A percentile compares a stretch with the other conserved stretches of the same genome.
These are phyloP conservation scores for Ophion obscuratus DNA, from an alignment of 2,888 invertebrate genomes.

Conservation along the genomic window DNA sequence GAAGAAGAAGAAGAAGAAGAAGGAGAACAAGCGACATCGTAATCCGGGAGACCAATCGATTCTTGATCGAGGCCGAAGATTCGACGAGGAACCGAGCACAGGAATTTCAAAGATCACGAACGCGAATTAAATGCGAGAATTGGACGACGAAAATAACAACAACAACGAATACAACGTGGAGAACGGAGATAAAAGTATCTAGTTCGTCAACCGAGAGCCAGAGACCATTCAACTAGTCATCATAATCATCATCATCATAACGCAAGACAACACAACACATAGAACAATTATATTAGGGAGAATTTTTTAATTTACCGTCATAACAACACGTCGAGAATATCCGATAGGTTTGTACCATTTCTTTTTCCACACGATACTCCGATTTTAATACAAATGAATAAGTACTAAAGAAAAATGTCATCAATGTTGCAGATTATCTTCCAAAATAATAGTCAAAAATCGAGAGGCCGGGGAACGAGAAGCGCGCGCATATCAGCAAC, in stretches of 20 bases:
- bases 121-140: constrained; percentile 39
- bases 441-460: constrained; percentile 76
- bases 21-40: background rate
- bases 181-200: constrained; percentile 63
- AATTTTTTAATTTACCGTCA: constrained; percentile 74
- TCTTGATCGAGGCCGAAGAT: constrained; percentile 14
- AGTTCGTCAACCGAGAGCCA: constrained; percentile 74
- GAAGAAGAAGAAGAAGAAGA: background rate
- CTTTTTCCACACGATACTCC: background rate
- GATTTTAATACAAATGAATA: background rate
- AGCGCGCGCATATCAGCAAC: constrained; percentile 80
- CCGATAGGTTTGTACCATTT: constrained; percentile 78
- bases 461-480: constrained; percentile 72
- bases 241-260: constrained; percentile 7
- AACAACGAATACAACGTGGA: constrained; percentile 54
- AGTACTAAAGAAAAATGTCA: background rate
- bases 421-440: constrained; percentile 80
- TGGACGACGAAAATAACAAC: constrained; percentile 1
- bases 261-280: constrained; percentile 48
- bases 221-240: constrained; percentile 60
- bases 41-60: background rate
- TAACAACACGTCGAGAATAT: constrained; percentile 72
- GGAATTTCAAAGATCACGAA: background rate
- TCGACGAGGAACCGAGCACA: background rate
- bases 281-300: constrained; percentile 79